Conservation (phyloP, 2,888 invertebrate species). For the Melinaea menophilus region DNA sequence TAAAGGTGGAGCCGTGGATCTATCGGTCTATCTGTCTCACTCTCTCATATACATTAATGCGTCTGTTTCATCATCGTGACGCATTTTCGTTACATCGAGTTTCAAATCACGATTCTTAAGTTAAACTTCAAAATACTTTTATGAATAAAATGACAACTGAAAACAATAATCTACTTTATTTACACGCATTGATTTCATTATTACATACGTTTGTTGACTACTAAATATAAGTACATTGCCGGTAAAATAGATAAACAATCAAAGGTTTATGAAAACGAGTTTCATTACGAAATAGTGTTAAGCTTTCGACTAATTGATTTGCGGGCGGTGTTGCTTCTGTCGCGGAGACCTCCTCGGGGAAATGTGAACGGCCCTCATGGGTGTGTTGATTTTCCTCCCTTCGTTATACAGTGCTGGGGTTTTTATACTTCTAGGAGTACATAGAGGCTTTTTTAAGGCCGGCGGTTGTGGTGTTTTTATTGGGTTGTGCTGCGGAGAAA, state of each 20-base stretch:
- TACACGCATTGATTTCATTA: slow-evolving; percentile 25
- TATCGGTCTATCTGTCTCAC: too few species aligned
- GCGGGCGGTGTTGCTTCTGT: slow-evolving; percentile 45
- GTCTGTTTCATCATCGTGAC: too few species aligned
- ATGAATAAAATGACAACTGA: background rate
- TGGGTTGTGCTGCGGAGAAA: slow-evolving; percentile 53
- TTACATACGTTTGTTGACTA: slow-evolving; percentile 16
- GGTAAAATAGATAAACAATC: slow-evolving; percentile 12
- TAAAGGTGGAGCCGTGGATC: too few species aligned
- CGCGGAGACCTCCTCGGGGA: slow-evolving; percentile 69
- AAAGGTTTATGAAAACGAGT: slow-evolving; percentile 18
- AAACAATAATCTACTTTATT: slow-evolving; percentile 20
- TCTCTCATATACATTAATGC: too few species aligned
- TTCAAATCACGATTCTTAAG: background rate
- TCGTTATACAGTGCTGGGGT: slow-evolving; percentile 63
- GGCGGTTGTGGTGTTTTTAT: slow-evolving; percentile 67
- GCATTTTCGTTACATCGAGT: too few species aligned
- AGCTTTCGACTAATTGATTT: slow-evolving; percentile 17
- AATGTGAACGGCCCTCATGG: slow-evolving; percentile 73
- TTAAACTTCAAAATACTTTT: background rate
- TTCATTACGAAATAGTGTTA: slow-evolving; percentile 11
- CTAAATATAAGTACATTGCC: slow-evolving; percentile 18
- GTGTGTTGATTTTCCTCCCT: slow-evolving; percentile 75
- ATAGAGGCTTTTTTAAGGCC: slow-evolving; percentile 78
- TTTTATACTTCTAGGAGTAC: slow-evolving; percentile 74